phyloP scores from a whole-genome alignment of 1,140 invertebrate genomes.

The Caenorhabditis remanei region DNA sequence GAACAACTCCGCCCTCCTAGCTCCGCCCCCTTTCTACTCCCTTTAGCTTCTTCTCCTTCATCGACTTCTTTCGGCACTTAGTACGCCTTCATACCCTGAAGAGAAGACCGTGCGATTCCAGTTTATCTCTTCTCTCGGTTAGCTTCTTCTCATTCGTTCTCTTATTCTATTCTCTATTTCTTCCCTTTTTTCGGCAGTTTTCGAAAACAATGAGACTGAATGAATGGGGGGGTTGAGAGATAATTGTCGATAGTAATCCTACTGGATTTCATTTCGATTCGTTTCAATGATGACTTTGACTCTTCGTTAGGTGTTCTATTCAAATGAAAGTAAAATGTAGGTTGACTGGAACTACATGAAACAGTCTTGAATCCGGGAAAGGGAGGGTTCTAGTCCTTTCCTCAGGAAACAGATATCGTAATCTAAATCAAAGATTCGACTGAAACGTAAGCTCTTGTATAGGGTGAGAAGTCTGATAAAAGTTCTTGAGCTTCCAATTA shows the following conservation, averaged over 20 bases:
- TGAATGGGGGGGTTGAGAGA: not conserved
- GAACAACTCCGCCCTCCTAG: not conserved
- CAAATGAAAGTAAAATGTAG: too few relatives aligned
- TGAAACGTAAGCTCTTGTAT: too few relatives aligned
- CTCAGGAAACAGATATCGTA: too few relatives aligned
- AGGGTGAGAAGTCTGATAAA: too few relatives aligned
- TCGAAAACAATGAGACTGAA: constrained; percentile 31
- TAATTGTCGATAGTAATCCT: constrained; percentile 40
- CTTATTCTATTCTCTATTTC: not conserved
- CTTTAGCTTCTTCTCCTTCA: not conserved
- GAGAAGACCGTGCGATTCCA: constrained; percentile 39
- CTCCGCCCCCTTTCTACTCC: constrained; percentile 2
- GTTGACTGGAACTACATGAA: too few relatives aligned
- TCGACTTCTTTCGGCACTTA: constrained; percentile 32
- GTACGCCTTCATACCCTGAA: not conserved
- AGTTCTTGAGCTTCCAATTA: too few relatives aligned
- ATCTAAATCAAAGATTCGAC: too few relatives aligned
- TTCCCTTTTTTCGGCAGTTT: constrained; percentile 4
- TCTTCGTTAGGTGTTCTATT: not conserved
- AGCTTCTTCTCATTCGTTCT: constrained; percentile 17
- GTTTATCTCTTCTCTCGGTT: constrained; percentile 41
- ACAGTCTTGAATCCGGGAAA: too few relatives aligned
- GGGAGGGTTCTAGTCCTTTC: too few relatives aligned
- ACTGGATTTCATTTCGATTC: not conserved
- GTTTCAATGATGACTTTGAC: not conserved